Evolutionary conservation across 2,113 vertebrate genomes (phyloP).

Genomic region (Actenoides lindsayi): DNA sequence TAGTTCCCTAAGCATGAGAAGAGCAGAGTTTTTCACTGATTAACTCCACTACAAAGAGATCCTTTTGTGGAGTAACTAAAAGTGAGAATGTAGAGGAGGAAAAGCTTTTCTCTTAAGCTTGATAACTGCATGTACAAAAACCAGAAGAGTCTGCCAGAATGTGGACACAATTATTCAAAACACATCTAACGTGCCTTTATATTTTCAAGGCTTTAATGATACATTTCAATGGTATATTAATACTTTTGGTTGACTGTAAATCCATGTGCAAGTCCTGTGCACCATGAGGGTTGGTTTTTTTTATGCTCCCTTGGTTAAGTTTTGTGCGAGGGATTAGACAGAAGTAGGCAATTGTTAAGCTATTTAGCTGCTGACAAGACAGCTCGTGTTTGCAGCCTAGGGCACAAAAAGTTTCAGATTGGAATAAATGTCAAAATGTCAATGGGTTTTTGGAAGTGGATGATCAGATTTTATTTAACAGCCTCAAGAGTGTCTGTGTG

Average conservation of each 20-base stretch:
- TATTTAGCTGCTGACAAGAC: rapidly evolving
- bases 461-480: background rate
- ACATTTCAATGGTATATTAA: background rate
- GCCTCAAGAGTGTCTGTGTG: background rate
- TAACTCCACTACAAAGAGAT: background rate
- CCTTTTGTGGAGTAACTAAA: background rate
- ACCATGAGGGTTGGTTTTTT: background rate
- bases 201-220: background rate
- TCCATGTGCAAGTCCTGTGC: background rate
- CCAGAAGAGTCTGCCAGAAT: background rate
- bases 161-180: background rate
- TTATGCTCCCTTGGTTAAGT: background rate
- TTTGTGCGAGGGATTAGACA: rapidly evolving
- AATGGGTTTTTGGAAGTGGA: background rate
- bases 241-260: background rate
- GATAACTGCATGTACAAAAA: background rate
- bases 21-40: rapidly evolving
- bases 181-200: background rate
- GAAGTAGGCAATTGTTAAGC: background rate
- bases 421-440: background rate
- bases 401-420: background rate
- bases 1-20: rapidly evolving
- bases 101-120: background rate
- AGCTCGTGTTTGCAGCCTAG: background rate
- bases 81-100: background rate